Evolutionary conservation across 2,888 invertebrate genomes (phyloP).

Genomic region (Uloborus plumipes): DNA sequence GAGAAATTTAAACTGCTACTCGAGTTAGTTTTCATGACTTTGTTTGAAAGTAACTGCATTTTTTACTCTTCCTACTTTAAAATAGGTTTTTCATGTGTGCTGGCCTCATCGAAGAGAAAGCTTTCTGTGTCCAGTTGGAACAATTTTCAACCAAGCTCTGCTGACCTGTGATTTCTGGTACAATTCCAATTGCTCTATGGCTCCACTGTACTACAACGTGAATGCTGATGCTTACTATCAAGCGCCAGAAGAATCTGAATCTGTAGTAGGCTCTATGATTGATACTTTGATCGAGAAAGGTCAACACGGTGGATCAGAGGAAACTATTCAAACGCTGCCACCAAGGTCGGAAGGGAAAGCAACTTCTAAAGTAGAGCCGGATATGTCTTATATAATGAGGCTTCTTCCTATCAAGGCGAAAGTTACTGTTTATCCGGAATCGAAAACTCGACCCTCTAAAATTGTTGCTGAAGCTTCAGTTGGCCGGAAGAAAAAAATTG

Average conservation of each 20-base stretch:
- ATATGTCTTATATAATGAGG: neutral
- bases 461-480: conserved; percentile 30
- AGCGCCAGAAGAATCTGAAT: neutral
- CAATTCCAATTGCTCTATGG: conserved; percentile 75
- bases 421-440: conserved; percentile 15
- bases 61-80: no score
- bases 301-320: neutral
- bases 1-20: no score
- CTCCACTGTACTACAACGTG: conserved; percentile 77
- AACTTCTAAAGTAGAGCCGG: neutral
- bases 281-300: neutral
- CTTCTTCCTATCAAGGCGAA: conserved; percentile 41
- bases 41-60: no score
- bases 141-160: conserved; percentile 68
- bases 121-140: conserved; percentile 69
- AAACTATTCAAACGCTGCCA: neutral
- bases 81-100: conserved; percentile 68
- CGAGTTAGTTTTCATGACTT: no score
- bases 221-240: conserved; percentile 23
- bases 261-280: neutral
- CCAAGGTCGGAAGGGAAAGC: neutral
- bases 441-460: conserved; percentile 1
- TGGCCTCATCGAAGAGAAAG: conserved; percentile 70
- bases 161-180: conserved; percentile 68
- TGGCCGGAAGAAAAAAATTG: neutral